phyloP scores from a whole-genome alignment of 2,113 vertebrate genomes.

The Ammodytes marinus region DNA sequence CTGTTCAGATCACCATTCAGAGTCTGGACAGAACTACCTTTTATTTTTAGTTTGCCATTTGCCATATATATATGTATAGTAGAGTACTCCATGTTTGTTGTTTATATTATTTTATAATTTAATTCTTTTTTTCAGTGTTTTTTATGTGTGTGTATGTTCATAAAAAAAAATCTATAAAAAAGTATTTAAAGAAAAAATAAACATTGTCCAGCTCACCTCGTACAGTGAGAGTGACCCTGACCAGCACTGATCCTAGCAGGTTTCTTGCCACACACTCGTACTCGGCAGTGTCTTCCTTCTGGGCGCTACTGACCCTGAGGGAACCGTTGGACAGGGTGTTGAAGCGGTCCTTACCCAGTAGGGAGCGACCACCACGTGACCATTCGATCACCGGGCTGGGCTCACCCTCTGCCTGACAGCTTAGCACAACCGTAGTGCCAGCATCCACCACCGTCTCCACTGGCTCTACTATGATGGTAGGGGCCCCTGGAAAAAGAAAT shows the following conservation, averaged over 20 bases:
- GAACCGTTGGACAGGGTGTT: constrained; percentile 88
- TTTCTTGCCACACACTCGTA: constrained; percentile 96
- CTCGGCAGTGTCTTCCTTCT: constrained; percentile 91
- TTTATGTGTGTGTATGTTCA: no score
- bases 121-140: no score
- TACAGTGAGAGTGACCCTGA: constrained; percentile 87
- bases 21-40: no score
- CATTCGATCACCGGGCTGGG: constrained; percentile 89
- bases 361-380: constrained; percentile 86
- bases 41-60: no score
- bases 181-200: background rate
- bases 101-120: no score
- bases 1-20: no score
- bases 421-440: constrained; percentile 87
- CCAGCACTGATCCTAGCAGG: constrained; percentile 90
- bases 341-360: constrained; percentile 84
- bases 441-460: constrained; percentile 86
- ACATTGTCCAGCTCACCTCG: constrained; percentile 84
- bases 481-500: constrained; percentile 85
- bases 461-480: constrained; percentile 88
- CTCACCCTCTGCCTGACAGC: constrained; percentile 92
- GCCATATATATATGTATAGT: no score
- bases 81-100: no score
- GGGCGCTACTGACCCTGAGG: constrained; percentile 85
- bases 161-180: no score